Conservation (phyloP, 2,888 invertebrate species). For the Tribolium freemani region DNA sequence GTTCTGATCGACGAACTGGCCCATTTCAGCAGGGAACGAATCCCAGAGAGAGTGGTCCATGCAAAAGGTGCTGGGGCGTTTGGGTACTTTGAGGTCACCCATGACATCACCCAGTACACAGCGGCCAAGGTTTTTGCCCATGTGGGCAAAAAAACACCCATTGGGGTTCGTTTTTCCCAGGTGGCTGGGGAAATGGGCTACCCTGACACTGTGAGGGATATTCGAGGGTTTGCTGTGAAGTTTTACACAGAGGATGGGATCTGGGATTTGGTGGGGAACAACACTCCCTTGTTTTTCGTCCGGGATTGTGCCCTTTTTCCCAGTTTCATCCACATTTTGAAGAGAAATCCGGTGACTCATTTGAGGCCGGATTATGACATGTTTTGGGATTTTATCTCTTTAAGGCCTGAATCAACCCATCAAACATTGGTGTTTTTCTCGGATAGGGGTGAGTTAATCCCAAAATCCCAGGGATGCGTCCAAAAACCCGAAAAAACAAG, state of each 20-base stretch:
- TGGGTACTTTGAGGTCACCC: conserved; percentile 88
- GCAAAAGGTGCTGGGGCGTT: conserved; percentile 96
- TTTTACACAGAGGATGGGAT: conserved; percentile 94
- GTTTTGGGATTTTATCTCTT: conserved; percentile 95
- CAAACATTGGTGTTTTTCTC: conserved; percentile 90
- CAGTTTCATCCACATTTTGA: conserved; percentile 96
- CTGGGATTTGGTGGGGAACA: conserved; percentile 95
- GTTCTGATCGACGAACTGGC: conserved; percentile 83
- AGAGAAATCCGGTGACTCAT: conserved; percentile 93
- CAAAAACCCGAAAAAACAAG: too few relatives aligned
- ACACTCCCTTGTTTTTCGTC: conserved; percentile 94
- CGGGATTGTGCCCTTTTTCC: conserved; percentile 92
- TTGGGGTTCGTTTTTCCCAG: conserved; percentile 84
- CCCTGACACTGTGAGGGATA: conserved; percentile 90
- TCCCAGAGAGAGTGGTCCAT: conserved; percentile 96
- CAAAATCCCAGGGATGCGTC: too few relatives aligned
- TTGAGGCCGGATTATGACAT: conserved; percentile 93
- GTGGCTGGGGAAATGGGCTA: conserved; percentile 93
- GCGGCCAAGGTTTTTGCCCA: conserved; percentile 84
- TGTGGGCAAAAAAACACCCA: conserved; percentile 84
- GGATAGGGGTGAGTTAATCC: conserved; percentile 78
- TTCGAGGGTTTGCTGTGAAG: conserved; percentile 93
- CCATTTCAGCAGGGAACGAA: conserved; percentile 91
- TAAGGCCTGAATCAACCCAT: conserved; percentile 90
- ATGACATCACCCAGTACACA: conserved; percentile 85